Base-by-base conservation (phyloP, 2,888 invertebrate species). In the Lochmaea crataegi region DNA sequence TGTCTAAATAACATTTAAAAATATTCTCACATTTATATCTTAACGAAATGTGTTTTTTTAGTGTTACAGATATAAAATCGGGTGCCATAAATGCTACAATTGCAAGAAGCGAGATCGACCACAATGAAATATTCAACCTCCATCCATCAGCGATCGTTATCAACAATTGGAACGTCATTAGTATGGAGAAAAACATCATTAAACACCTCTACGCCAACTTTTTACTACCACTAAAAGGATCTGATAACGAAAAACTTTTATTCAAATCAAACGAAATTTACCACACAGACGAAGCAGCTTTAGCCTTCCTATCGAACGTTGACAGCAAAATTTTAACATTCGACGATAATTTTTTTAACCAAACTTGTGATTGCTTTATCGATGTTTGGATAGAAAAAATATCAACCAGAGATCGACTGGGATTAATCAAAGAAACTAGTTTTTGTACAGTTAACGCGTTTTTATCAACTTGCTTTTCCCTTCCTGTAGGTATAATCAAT, bases 31-130 rank as follows among this genome's bases (percentile, higher is more conserved):
- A 7, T 38, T 38, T 1, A 9, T 38, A 7, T 38, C 7, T 38
- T 38, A 38, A 38, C 32, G 32, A 38, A 38, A 38, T 45, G 18
- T 63, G 7, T 76, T 67, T 78, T 90, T 90, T 70, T 89, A 93
- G 93, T 81, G 88, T 93, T 81, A 88, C 89, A 78, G 89, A 90
- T 75, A 88, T 93, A 72, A 88, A 90, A 76, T 85, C 89, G 9
- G 91, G 90, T 42, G 93, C 92, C 18, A 90, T 94, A 74, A 90
- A 91, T 79, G 88, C 90, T 51, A 91, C 91, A 2, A 90, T 91
- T 4, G 92, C 91, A 6, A 88, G 88, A 6, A 90, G 91, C 6
- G 87, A 87, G 38, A 89, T 94, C 69, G 85, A 88, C 74, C 89
- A 91, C 82, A 92, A 91, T 84, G 88, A 89, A 79, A 92, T 94